Percentiles rank a stretch among this genome's conserved stretches.
Evolutionary conservation across 2,888 invertebrate species (phyloP).

Genomic region (Glaucopsyche alexis): DNA sequence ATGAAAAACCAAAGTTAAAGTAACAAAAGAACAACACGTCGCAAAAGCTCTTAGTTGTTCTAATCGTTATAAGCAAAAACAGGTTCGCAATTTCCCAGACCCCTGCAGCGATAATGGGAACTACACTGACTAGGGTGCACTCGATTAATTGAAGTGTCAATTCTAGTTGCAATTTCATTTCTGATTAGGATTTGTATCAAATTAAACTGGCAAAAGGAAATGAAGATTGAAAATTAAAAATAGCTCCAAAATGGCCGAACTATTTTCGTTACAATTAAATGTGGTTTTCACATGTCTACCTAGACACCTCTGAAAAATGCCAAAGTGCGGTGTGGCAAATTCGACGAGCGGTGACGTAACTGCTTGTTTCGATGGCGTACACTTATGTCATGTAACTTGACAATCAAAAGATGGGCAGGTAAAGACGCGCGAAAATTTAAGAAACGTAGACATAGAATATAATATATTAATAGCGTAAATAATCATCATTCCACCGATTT

Average conservation of each 20-base stretch:
- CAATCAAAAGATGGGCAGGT: no score
- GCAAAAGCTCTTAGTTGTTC: slow-evolving; percentile 12
- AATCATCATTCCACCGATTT: no score
- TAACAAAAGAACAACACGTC: background rate
- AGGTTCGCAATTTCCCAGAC: slow-evolving; percentile 34
- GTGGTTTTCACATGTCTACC: background rate
- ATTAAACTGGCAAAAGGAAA: slow-evolving; percentile 16
- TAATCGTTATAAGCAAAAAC: slow-evolving; percentile 30
- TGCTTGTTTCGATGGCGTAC: no score
- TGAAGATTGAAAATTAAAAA: background rate
- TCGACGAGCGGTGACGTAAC: background rate
- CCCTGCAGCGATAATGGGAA: slow-evolving; percentile 41
- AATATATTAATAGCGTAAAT: no score
- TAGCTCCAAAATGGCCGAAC: background rate
- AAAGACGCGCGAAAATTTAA: no score
- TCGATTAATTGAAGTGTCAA: slow-evolving; percentile 49
- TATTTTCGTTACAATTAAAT: slow-evolving; percentile 6
- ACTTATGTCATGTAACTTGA: background rate
- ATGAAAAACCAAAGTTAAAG: background rate
- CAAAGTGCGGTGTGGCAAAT: background rate
- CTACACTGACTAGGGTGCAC: slow-evolving; percentile 41
- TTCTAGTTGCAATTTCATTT: slow-evolving; percentile 36
- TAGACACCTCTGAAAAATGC: background rate
- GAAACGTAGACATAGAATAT: no score
- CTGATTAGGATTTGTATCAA: slow-evolving; percentile 26